Conservation (phyloP, 2,888 invertebrate genomes). For the Harmothoe impar region DNA sequence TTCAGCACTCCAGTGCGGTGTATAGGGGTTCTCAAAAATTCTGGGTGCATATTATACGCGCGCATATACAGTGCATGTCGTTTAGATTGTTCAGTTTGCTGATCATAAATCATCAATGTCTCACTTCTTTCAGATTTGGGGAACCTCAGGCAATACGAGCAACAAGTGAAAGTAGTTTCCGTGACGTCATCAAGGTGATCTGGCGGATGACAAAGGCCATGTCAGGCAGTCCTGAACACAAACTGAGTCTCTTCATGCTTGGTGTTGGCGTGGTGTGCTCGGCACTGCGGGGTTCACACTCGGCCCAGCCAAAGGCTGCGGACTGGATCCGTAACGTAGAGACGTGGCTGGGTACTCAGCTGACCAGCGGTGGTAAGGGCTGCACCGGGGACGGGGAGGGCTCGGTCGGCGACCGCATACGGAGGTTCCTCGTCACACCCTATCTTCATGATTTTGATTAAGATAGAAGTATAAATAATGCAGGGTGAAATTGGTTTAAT, state of each 20-base stretch:
- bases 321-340: conserved; percentile 64
- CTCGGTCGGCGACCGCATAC: conserved; percentile 63
- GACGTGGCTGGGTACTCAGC: conserved; percentile 66
- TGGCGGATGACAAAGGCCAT: conserved; percentile 68
- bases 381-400: conserved; percentile 68
- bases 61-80: too few relatives aligned
- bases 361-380: conserved; percentile 69
- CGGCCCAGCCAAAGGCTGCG: not conserved
- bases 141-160: conserved; percentile 41
- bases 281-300: not conserved
- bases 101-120: too few relatives aligned
- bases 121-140: not conserved
- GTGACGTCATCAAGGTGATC: conserved; percentile 68
- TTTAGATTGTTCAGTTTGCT: too few relatives aligned
- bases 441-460: conserved; percentile 69
- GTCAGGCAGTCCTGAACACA: conserved; percentile 54
- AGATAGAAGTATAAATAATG: not conserved
- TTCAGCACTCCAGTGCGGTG: too few relatives aligned
- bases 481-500: too few relatives aligned
- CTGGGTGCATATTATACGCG: too few relatives aligned
- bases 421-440: conserved; percentile 66
- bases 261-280: conserved; percentile 58
- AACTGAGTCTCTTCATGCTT: conserved; percentile 65
- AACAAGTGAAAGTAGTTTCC: conserved; percentile 64
- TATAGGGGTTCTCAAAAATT: too few relatives aligned